Evolutionary conservation across 2,113 vertebrate genomes (phyloP).

Genomic region (Peromyscus californicus): DNA sequence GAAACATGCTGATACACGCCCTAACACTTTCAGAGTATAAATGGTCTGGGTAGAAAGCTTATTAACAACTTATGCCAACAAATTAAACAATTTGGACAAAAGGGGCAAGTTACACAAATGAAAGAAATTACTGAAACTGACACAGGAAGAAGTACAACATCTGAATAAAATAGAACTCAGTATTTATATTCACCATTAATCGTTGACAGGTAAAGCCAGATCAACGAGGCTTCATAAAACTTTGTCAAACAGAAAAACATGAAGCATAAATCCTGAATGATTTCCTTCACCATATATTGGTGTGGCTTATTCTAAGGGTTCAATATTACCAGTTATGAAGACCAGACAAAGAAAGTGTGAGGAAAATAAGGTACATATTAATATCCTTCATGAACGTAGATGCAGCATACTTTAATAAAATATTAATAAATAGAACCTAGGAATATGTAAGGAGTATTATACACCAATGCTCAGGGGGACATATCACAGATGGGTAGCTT

Average conservation of each 20-base stretch:
- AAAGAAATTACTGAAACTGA: slow-evolving; percentile 8
- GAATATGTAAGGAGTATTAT: neutral
- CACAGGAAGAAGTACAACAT: slow-evolving; percentile 21
- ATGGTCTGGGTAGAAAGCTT: neutral
- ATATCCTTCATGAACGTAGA: neutral
- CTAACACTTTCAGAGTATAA: neutral
- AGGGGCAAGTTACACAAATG: slow-evolving; percentile 14
- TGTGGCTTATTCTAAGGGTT: neutral
- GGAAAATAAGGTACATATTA: neutral
- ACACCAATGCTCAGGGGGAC: neutral
- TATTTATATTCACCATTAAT: slow-evolving; percentile 42
- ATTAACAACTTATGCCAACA: slow-evolving; percentile 23
- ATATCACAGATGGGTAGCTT: neutral
- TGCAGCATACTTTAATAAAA: slow-evolving; percentile 1
- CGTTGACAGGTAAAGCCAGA: neutral
- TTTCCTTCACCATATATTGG: slow-evolving; percentile 12
- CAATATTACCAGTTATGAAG: neutral
- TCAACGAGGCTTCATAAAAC: neutral
- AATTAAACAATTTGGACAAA: neutral
- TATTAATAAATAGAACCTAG: neutral
- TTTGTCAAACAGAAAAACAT: slow-evolving; percentile 18
- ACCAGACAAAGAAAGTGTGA: neutral
- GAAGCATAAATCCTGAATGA: neutral
- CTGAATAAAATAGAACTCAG: neutral
- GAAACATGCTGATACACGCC: neutral